Evolutionary conservation across 2,888 invertebrate species (phyloP).

Genomic region (Zaprionus obscuricornis): DNA sequence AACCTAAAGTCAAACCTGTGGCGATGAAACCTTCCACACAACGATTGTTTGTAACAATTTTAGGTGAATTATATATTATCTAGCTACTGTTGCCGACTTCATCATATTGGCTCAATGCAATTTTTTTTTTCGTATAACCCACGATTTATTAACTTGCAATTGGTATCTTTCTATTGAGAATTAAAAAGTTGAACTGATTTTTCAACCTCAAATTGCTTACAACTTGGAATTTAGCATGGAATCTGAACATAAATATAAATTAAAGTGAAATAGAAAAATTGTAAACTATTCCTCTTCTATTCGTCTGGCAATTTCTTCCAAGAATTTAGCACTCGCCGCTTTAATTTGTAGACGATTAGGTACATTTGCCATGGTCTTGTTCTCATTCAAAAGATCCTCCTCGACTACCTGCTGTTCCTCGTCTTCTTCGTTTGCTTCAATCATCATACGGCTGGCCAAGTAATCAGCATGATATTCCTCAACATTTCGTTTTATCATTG

Average conservation of each 20-base stretch:
- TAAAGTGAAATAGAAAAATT: not conserved
- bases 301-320: conserved; percentile 78
- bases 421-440: conserved; percentile 7
- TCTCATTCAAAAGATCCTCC: conserved; percentile 57
- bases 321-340: conserved; percentile 75
- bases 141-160: conserved; percentile 70
- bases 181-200: too few relatives aligned
- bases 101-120: conserved; percentile 45
- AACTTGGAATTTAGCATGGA: too few relatives aligned
- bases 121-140: conserved; percentile 45
- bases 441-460: conserved; percentile 33
- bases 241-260: not conserved
- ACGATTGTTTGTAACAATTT: too few relatives aligned
- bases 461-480: conserved; percentile 65
- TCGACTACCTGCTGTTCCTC: conserved; percentile 26
- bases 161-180: conserved; percentile 25
- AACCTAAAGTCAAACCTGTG: conserved; percentile 60
- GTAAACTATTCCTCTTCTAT: conserved; percentile 67
- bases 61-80: too few relatives aligned
- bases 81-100: conserved; percentile 36
- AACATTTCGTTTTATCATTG: conserved; percentile 29
- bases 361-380: conserved; percentile 60
- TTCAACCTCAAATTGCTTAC: too few relatives aligned
- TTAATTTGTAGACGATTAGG: conserved; percentile 81
- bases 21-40: conserved; percentile 43